Conservation (phyloP, 2,113 vertebrate species). For the Sphyrna mokarran region DNA sequence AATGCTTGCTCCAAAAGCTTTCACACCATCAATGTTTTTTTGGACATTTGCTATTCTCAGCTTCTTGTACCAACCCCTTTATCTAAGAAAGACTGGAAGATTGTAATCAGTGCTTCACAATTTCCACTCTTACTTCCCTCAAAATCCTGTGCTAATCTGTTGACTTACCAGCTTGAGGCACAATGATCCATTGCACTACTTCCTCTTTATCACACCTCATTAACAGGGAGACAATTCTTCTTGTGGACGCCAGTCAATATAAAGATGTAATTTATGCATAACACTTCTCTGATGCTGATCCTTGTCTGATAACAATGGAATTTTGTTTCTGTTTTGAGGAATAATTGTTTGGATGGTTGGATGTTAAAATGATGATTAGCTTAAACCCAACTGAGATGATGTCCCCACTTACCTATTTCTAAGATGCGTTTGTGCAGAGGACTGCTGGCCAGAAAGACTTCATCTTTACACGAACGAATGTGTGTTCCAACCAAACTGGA, state of each 20-base stretch:
- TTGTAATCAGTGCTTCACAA: not conserved
- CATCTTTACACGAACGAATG: conserved; percentile 64
- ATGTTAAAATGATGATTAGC: not conserved
- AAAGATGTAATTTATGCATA: not conserved
- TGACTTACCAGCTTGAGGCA: not conserved
- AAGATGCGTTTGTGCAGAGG: conserved; percentile 72
- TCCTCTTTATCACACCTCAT: not conserved
- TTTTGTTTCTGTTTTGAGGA: not conserved
- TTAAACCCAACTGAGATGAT: not conserved
- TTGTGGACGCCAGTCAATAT: not conserved
- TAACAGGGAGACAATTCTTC: not conserved
- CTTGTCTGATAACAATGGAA: not conserved
- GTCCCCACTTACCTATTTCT: conserved; percentile 64
- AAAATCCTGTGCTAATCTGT: not conserved
- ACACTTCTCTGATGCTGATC: not conserved
- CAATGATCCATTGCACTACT: not conserved
- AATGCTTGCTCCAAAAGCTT: not conserved
- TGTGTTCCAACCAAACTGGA: conserved; percentile 74
- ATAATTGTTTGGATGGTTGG: not conserved
- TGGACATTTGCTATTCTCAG: not conserved
- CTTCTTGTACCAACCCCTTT: not conserved
- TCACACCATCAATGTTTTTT: not conserved
- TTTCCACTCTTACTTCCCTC: not conserved
- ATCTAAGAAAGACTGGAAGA: not conserved
- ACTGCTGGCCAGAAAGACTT: conserved; percentile 70